Percentiles rank a stretch among this genome's conserved stretches.
Evolutionary conservation across 2,888 invertebrate genomes (phyloP).

Genomic region (Dendrolimus pini): DNA sequence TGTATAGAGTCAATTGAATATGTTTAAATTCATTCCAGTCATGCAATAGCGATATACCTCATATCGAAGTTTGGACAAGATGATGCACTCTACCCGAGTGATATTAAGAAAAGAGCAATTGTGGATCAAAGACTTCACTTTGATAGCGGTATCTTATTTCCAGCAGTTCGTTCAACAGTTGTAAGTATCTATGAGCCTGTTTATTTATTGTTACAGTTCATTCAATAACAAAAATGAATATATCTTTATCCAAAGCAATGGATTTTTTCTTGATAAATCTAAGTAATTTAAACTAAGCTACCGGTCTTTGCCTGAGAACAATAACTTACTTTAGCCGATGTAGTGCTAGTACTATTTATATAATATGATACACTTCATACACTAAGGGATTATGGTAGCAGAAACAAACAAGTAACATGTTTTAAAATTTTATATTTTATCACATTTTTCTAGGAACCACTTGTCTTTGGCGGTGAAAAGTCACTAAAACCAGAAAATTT

Average conservation of each 20-base stretch:
- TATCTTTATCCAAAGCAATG: too few species aligned
- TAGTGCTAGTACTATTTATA: too few species aligned
- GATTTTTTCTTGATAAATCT: too few species aligned
- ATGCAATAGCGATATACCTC: conserved; percentile 78
- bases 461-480: conserved; percentile 31
- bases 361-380: not conserved
- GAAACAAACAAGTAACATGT: too few species aligned
- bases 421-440: too few species aligned
- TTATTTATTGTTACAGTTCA: too few species aligned
- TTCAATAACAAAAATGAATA: too few species aligned
- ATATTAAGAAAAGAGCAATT: conserved; percentile 58
- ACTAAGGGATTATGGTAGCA: too few species aligned
- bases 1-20: too few species aligned
- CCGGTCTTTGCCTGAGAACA: too few species aligned
- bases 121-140: conserved; percentile 75
- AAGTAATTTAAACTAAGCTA: too few species aligned
- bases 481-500: conserved; percentile 25
- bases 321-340: too few species aligned
- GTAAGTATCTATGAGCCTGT: conserved; percentile 18
- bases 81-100: conserved; percentile 73
- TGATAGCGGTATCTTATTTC: conserved; percentile 68
- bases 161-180: conserved; percentile 40
- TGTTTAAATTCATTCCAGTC: conserved; percentile 58
- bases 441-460: conserved; percentile 27
- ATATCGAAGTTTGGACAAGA: conserved; percentile 74